Evolutionary conservation across 2,888 invertebrate species (phyloP), one percentile per base, ranked within the genome.

Genomic region (Rosalia funebris): DNA sequence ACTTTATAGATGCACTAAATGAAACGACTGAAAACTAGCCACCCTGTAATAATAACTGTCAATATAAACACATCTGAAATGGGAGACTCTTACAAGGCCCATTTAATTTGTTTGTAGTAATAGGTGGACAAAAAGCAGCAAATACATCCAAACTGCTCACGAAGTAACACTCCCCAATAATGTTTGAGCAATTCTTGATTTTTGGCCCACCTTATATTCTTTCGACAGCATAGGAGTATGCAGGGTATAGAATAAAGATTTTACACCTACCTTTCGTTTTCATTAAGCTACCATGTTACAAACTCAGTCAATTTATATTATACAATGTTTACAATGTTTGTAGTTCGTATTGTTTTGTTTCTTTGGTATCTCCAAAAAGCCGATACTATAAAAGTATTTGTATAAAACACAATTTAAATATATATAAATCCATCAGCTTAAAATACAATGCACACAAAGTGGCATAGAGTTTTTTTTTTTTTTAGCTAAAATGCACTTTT

Each of bases 291-390:
- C n/a, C 53, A 42, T 15, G 41, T 42, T 53, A 42, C 42, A 58
- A 47, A 59, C 46, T 62, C 62, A 62, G 59, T 58, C 57, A 46
- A 45, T 50, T 42, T 50, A 46, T 42, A 32, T 20, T 50, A 37
- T 50, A 37, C 16, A 19, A 12, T 42, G 32, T 42, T 1, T 53
- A 37, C 31, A 53, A 56, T 57, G 58, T 61, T 62, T 45, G 57
- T 62, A 60, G 56, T 50, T 44, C 37, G 20, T 41, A 52, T 52
- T 52, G 62, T 55, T 62, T 42, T 52, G 58, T 62, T 62, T 65
- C 65, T 65, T 65, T 65, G 65, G 65, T 50, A 62, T 65, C 47
- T 53, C 60, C 57, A 62, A 65, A 65, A 62, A 58, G 65, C 62
- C 60, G 62, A 57, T 45, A 54, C 53, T 62, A 62, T 65, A 57